Evolutionary conservation across 2,888 invertebrate genomes (phyloP).

Genomic region (Oxyteleia sp.): DNA sequence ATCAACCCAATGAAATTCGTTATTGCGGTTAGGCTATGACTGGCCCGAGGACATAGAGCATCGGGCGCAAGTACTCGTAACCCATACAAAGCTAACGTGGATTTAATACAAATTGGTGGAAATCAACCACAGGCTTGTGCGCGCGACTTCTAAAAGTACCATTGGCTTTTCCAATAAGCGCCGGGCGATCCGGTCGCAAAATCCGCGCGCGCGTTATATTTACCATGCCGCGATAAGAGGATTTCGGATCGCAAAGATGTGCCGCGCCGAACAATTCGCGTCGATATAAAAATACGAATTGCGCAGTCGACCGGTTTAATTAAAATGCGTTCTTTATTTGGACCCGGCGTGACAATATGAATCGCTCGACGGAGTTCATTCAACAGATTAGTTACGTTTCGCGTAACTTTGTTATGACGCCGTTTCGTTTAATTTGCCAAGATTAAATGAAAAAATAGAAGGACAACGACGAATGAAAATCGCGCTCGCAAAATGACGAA

Average conservation of each 20-base stretch:
- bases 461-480: not conserved
- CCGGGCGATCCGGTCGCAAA: conserved; percentile 19
- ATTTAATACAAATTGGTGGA: conserved; percentile 52
- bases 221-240: conserved; percentile 54
- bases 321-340: conserved; percentile 36
- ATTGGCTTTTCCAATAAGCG: conserved; percentile 50
- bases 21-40: conserved; percentile 15
- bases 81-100: conserved; percentile 26
- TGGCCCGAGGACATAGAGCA: no score
- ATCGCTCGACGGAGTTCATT: conserved; percentile 8
- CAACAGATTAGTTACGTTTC: conserved; percentile 26
- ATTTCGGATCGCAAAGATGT: conserved; percentile 23
- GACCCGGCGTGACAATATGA: conserved; percentile 11
- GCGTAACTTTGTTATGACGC: not conserved
- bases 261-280: conserved; percentile 2
- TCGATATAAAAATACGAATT: conserved; percentile 19
- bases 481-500: not conserved
- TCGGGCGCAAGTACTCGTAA: no score
- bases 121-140: conserved; percentile 26
- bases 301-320: conserved; percentile 30
- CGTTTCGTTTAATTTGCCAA: conserved; percentile 1
- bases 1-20: conserved; percentile 12
- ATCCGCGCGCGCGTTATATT: conserved; percentile 35
- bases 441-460: conserved; percentile 1
- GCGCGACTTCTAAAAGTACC: conserved; percentile 31